phyloP scores from a whole-genome alignment of 2,113 vertebrate genomes.

The Sander lucioperca region DNA sequence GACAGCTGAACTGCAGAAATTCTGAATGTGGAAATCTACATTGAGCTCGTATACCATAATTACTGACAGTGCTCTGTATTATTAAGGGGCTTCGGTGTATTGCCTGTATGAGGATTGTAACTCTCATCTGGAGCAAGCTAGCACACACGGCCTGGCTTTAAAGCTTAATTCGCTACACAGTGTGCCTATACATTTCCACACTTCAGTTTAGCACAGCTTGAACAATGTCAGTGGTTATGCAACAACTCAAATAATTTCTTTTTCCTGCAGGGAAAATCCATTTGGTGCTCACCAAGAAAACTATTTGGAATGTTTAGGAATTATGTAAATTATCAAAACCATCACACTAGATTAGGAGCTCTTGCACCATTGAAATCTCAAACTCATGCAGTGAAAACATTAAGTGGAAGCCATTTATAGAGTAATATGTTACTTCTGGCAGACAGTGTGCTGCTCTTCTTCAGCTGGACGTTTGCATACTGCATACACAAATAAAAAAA shows the following conservation, averaged over 20 bases:
- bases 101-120: conserved; percentile 41
- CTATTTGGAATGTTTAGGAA: conserved; percentile 45
- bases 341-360: conserved; percentile 9
- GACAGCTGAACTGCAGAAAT: background rate
- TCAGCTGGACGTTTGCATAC: background rate
- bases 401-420: background rate
- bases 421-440: background rate
- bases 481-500: conserved; percentile 23
- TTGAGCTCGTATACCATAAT: conserved; percentile 36
- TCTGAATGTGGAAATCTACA: conserved; percentile 24
- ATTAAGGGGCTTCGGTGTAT: conserved; percentile 17
- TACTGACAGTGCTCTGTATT: conserved; percentile 34
- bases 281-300: conserved; percentile 32
- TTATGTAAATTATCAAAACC: conserved; percentile 40
- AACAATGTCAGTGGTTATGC: conserved; percentile 66
- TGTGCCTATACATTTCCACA: conserved; percentile 62
- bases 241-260: conserved; percentile 54
- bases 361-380: background rate
- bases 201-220: conserved; percentile 58
- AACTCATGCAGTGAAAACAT: background rate
- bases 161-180: conserved; percentile 57
- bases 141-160: conserved; percentile 37
- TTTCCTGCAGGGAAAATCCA: conserved; percentile 53
- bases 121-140: conserved; percentile 32
- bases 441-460: background rate